Evolutionary conservation across 2,113 vertebrate genomes (phyloP), one percentile per base, ranked within the genome.

Genomic region (Peromyscus maniculatus): DNA sequence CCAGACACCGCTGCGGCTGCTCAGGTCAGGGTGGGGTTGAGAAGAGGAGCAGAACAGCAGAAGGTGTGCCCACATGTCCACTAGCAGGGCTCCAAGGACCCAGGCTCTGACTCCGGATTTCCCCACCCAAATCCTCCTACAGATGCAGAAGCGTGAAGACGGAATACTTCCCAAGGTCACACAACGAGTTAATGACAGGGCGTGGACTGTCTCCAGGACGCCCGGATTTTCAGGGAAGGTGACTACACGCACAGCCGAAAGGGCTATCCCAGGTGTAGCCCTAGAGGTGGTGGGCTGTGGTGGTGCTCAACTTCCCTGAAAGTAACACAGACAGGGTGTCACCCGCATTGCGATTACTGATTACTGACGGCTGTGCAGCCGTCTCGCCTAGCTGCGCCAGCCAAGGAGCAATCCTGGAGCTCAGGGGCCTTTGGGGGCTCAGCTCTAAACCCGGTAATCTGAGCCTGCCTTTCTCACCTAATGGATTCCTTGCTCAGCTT

Each of bases 381-480:
- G 57, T 59, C 28, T 19, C 2, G 7, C 69, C n/a, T 10, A 1
- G 52, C 88, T 22, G 16, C 16, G 3, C 9, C 46, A 17, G 15
- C 43, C 13, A 0, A 21, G 21, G 33, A 83, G 72, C 46, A 36
- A 59, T 55, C 39, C 57, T 0, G 43, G 43, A 24, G 19, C 36
- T 36, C 28, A 1, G 43, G 67, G 33, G 57, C n/a, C 69, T 22
- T 46, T 28, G 15, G 49, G 62, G 15, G 12, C n/a, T 69, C 75
- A 3, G 31, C n/a, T 46, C 52, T 67, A 1, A 0, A 52, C n/a
- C 0, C 13, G 21, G 77, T 69, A 52, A 87, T 39, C 4, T 33
- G 88, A 97, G 71, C 80, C 82, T 3, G 59, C 59, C 66, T 86
- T 49, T 75, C 33, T 95, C 67, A 16, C 77, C 84, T 43, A 79